Evolutionary conservation across 1,140 invertebrate species (phyloP), one percentile per base, ranked within the genome.

Genomic region (Polyergus mexicanus): DNA sequence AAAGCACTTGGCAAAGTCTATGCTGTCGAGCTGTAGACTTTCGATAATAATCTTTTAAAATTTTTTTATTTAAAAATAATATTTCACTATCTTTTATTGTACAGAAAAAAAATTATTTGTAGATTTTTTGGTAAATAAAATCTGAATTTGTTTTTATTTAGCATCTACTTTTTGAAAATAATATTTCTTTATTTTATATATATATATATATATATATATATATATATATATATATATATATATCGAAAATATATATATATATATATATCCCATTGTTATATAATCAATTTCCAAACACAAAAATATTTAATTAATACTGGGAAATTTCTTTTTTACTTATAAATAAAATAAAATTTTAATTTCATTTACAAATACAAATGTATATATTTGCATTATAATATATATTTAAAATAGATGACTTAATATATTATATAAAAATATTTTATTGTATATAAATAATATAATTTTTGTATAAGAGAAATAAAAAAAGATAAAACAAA

Each of bases 271-370:
- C 35, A 72, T 38, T 38, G n/a, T 56, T 74, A 38, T 74, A 72
- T 35, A 10, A 74, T 74, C 13, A 56, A 74, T 74, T 54, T 74
- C 3, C 4, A 58, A 56, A 22, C 19, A 38, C 19, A 41, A 68
- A 11, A 41, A 41, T 41, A 41, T 8, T 54, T 54, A 51, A 51
- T 51, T 51, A 51, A 51, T 51, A 19, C 3, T 35, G 47, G n/a
- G 4, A 54, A 54, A 44, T 65, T 44, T 11, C 28, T 32, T 32
- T 32, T 32, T 1, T 76, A 16, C 6, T 63, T 8, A 3, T 35
- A 28, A 76, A 62, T 58, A 58, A 56, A 38, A 22, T 75, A n/a
- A 41, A 22, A 56, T 32, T 5, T 16, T 28, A 63, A 77, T 32
- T 63, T 51, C 3, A 51, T 0, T 44, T 38, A 16, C 47, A 11